Percentiles rank a stretch among this genome's conserved stretches.
Conservation (phyloP, 1,140 invertebrate species). For the Venturia canescens region DNA sequence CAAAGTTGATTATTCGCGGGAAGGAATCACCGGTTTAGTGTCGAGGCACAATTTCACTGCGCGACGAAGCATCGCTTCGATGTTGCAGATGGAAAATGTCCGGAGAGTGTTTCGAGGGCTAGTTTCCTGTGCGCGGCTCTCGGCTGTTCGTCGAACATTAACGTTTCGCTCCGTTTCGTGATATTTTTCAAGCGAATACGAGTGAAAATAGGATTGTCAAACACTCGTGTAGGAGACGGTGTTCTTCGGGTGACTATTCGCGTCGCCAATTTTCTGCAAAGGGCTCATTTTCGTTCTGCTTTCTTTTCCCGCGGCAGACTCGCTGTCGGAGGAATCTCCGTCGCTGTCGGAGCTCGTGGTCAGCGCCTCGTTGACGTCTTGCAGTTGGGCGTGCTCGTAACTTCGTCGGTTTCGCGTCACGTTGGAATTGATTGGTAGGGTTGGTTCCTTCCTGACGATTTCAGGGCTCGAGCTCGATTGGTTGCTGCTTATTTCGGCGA, state of each 20-base stretch:
- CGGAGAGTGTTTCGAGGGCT: background rate
- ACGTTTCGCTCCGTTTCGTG: background rate
- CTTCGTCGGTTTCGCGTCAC: conserved; percentile 59
- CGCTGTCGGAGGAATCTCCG: conserved; percentile 59
- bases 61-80: background rate
- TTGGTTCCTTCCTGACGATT: conserved; percentile 41
- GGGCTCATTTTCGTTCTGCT: conserved; percentile 40
- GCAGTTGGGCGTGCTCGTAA: conserved; percentile 63
- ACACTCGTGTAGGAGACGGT: conserved; percentile 63
- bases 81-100: background rate
- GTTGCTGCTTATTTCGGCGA: conserved; percentile 55
- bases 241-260: conserved; percentile 49
- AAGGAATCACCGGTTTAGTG: conserved; percentile 13
- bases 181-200: background rate
- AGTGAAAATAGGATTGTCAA: conserved; percentile 43
- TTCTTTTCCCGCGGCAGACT: conserved; percentile 15
- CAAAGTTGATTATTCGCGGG: background rate
- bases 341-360: conserved; percentile 48
- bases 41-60: background rate
- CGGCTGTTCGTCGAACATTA: background rate
- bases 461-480: conserved; percentile 57
- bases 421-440: conserved; percentile 46
- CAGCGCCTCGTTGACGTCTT: conserved; percentile 59
- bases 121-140: background rate
- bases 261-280: conserved; percentile 5